Evolutionary conservation across 2,797 vertebrate species (phyloP), one percentile per base, ranked within the genome.

Genomic region (Alectoris magna): DNA sequence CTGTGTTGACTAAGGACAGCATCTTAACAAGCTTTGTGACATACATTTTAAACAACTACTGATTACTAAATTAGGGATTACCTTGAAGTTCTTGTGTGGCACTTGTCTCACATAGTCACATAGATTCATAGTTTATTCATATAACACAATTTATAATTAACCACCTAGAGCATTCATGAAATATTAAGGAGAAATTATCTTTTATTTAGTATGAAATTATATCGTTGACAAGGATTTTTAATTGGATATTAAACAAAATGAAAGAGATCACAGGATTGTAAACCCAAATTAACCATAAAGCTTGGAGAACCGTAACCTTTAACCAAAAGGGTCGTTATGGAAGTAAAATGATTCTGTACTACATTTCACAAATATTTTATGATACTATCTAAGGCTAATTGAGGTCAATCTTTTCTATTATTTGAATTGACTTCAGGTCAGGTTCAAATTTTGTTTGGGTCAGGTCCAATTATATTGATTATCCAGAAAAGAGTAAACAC

Each of bases 401-500:
- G 55, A 90, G 93, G 81, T 85, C 34, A 64, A 46, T 81, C 43
- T 81, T 71, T 91, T 91, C 46, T 78, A 18, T 85, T 79, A 91
- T 79, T 89, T 78, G 59, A 85, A 91, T 87, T 86, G 9, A 74
- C 62, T 94, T 78, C 0, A 0, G 69, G 49, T 95, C 63, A 81
- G 21, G 14, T 87, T 88, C 31, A 75, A 92, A 87, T 92, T 92
- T 69, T 78, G 72, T 88, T 85, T 77, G 66, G 79, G 41, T 94
- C 82, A 89, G 63, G 8, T 39, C 66, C 89, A 93, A 96, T 94
- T 95, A 96, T 67, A 96, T 93, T 93, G 88, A 93, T 92, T 93
- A 87, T 81, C 17, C 26, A 67, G 60, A 41, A 15, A 6, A 49
- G 39, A 46, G 13, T 75, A 89, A 91, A 91, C 87, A 89, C 43